Percentiles rank a stretch among this genome's conserved stretches.
Conservation (phyloP, 2,888 invertebrate genomes). For the Apamea sordens region DNA sequence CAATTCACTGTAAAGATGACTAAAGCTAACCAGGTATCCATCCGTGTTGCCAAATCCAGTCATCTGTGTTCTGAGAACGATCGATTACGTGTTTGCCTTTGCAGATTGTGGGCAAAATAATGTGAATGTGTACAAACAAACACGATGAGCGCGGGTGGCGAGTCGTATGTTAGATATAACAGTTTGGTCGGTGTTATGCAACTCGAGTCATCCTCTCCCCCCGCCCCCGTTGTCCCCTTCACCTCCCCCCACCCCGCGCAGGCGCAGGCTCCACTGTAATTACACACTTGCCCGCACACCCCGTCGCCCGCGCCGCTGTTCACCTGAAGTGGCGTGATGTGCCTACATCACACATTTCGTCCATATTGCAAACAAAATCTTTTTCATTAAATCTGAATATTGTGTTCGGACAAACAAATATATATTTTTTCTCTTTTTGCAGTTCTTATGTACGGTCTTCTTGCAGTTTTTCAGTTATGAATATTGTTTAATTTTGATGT, state of each 20-base stretch:
- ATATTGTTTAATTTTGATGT: background rate
- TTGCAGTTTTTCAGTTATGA: background rate
- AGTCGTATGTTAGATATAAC: constrained; percentile 65
- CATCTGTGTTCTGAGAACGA: constrained; percentile 74
- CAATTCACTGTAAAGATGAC: constrained; percentile 32
- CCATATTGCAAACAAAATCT: constrained; percentile 30
- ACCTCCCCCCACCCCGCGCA: constrained; percentile 57
- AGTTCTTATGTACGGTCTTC: background rate
- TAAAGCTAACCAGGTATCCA: constrained; percentile 70
- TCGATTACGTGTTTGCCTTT: constrained; percentile 71
- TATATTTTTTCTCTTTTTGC: background rate
- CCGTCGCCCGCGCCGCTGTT: constrained; percentile 58
- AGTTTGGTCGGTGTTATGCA: constrained; percentile 83
- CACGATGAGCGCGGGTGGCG: constrained; percentile 72
- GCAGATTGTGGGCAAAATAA: constrained; percentile 79
- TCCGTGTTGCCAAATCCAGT: constrained; percentile 74
- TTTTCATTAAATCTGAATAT: constrained; percentile 28
- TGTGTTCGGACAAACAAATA: background rate
- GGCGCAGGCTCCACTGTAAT: constrained; percentile 80
- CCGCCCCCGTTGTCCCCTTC: constrained; percentile 36
- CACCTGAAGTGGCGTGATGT: constrained; percentile 67
- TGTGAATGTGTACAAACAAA: constrained; percentile 83
- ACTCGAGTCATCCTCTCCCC: constrained; percentile 74
- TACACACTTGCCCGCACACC: constrained; percentile 77
- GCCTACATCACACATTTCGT: constrained; percentile 49